Conservation (phyloP, 1,140 invertebrate genomes). For the Bombus impatiens region DNA sequence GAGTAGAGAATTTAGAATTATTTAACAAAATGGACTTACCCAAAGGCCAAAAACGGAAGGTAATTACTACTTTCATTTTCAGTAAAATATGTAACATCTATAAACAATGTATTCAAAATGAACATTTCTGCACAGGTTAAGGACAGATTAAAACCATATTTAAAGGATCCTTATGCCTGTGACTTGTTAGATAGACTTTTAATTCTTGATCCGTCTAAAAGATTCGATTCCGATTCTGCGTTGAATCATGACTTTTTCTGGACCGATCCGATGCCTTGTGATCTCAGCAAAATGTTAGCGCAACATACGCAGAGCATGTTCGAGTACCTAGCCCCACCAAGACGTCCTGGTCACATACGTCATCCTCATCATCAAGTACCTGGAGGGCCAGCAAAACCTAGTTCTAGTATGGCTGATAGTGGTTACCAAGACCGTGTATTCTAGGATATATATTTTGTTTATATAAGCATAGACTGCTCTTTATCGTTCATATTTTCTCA, state of each 20-base stretch:
- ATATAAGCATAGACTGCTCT: slow-evolving; percentile 8
- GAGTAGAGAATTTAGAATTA: slow-evolving; percentile 95
- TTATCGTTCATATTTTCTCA: slow-evolving; percentile 11
- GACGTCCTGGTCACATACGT: slow-evolving; percentile 85
- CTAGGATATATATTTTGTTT: slow-evolving; percentile 77
- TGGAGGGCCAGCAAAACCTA: slow-evolving; percentile 81
- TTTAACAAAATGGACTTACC: slow-evolving; percentile 96
- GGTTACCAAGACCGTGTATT: slow-evolving; percentile 91
- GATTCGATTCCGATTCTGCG: slow-evolving; percentile 95
- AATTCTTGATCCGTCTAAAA: slow-evolving; percentile 86
- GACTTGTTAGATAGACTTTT: slow-evolving; percentile 97
- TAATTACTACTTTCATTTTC: slow-evolving; percentile 67
- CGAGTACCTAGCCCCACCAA: slow-evolving; percentile 93
- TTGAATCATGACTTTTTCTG: slow-evolving; percentile 99
- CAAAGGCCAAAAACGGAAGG: slow-evolving; percentile 95
- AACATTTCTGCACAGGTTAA: slow-evolving; percentile 85
- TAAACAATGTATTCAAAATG: not conserved
- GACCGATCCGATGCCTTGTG: slow-evolving; percentile 95
- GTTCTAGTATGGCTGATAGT: slow-evolving; percentile 84
- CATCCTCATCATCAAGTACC: slow-evolving; percentile 83
- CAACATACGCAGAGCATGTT: slow-evolving; percentile 98
- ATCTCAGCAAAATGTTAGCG: slow-evolving; percentile 94
- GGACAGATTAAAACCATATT: slow-evolving; percentile 94
- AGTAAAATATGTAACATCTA: not conserved
- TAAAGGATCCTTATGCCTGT: slow-evolving; percentile 95